Evolutionary conservation across 2,797 vertebrate species (phyloP).

Genomic region (Hemitrygon akajei): DNA sequence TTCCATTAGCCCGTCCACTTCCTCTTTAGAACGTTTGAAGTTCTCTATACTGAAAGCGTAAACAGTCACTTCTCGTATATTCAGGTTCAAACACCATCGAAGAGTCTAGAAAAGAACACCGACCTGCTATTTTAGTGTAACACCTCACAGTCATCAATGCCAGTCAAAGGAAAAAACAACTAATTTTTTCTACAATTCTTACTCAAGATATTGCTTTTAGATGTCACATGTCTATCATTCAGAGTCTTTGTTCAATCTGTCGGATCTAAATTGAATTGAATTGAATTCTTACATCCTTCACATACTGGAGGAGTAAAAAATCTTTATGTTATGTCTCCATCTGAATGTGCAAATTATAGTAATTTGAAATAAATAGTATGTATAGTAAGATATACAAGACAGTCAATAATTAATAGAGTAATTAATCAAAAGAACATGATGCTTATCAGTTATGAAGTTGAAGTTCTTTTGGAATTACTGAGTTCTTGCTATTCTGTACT

Average conservation of each 20-base stretch:
- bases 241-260: background rate
- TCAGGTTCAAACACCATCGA: conserved; percentile 88
- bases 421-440: background rate
- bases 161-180: too few relatives aligned
- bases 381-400: too few relatives aligned
- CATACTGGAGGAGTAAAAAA: too few relatives aligned
- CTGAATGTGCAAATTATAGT: too few relatives aligned
- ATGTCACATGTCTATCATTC: background rate
- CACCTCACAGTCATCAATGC: background rate
- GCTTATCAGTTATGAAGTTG: background rate
- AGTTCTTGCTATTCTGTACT: background rate
- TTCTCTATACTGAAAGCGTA: conserved; percentile 99
- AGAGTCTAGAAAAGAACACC: conserved; percentile 64
- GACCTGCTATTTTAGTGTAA: background rate
- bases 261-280: background rate
- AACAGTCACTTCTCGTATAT: conserved; percentile 86
- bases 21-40: conserved; percentile 87
- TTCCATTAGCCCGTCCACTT: conserved; percentile 90
- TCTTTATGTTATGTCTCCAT: too few relatives aligned
- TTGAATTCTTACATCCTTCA: too few relatives aligned
- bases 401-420: background rate
- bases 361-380: too few relatives aligned
- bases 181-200: background rate
- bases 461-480: background rate
- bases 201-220: background rate